These are phyloP conservation scores for Colossoma macropomum DNA, from an alignment of 2,113 vertebrate genomes.

Conservation along the genomic window DNA sequence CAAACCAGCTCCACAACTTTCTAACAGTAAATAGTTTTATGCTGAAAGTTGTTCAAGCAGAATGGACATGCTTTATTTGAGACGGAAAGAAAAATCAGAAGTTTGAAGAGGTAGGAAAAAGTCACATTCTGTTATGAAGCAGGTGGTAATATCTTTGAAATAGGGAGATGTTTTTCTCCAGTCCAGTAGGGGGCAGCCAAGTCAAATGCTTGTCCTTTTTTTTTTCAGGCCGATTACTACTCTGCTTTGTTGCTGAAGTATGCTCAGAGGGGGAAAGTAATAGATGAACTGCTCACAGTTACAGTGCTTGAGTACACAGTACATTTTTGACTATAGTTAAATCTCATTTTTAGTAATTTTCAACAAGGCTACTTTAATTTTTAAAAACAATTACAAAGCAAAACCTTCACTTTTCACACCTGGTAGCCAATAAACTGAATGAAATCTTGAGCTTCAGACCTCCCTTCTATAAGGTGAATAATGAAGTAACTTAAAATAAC, in stretches of 20 bases:
- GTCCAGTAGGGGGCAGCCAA: conserved; percentile 51
- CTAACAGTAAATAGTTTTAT: background rate
- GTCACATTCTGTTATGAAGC: background rate
- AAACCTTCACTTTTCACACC: too few relatives aligned
- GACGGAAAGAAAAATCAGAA: conserved; percentile 17
- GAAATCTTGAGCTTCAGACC: too few relatives aligned
- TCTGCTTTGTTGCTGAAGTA: background rate
- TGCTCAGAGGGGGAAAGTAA: background rate
- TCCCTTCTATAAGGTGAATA: too few relatives aligned
- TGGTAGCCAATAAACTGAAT: too few relatives aligned
- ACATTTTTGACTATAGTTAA: too few relatives aligned
- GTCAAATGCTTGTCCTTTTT: background rate
- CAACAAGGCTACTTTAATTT: too few relatives aligned
- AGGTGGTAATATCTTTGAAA: background rate
- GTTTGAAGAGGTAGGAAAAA: background rate
- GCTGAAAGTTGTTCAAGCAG: conserved; percentile 23
- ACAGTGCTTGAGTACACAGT: too few relatives aligned
- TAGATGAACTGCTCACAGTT: too few relatives aligned
- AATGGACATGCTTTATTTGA: background rate
- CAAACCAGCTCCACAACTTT: conserved; percentile 33
- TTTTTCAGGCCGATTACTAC: background rate
- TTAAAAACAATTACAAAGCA: too few relatives aligned
- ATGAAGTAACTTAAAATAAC: too few relatives aligned
- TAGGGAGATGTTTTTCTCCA: conserved; percentile 20
- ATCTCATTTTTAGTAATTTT: too few relatives aligned